These are phyloP conservation scores for Caenorhabditis wallacei DNA, from an alignment of 2,888 invertebrate species.

Conservation along the genomic window DNA sequence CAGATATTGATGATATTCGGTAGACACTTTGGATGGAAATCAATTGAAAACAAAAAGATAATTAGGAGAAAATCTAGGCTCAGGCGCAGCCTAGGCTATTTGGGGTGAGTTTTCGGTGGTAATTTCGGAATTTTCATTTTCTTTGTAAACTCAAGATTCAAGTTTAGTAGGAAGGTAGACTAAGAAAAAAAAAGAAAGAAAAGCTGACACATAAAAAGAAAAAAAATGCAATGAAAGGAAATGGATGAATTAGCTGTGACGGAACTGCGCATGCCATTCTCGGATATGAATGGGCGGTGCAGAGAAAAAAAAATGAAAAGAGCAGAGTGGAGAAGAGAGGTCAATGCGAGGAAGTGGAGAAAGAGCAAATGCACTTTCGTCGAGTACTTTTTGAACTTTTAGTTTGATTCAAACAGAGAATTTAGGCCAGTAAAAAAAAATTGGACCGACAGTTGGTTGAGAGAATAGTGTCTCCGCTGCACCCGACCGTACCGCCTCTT, in stretches of 20 bases:
- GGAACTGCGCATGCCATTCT: constrained; percentile 1
- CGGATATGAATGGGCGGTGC: constrained; percentile 23
- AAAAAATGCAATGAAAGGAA: constrained; percentile 3
- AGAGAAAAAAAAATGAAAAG: neutral
- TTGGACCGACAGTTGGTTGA: constrained; percentile 28
- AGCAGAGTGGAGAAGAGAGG: neutral
- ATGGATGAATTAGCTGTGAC: constrained; percentile 22
- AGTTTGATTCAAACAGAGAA: constrained; percentile 24
- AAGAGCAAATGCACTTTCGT: neutral
- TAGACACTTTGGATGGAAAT: too few species aligned
- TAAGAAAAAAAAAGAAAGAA: neutral
- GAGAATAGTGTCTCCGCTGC: constrained; percentile 19
- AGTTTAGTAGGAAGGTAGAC: too few species aligned
- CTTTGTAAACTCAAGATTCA: too few species aligned
- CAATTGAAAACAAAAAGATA: too few species aligned
- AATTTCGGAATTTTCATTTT: too few species aligned
- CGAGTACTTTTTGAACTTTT: constrained; percentile 44
- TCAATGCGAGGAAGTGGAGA: neutral
- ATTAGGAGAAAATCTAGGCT: too few species aligned
- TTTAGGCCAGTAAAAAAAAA: constrained; percentile 52
- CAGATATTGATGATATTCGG: too few species aligned
- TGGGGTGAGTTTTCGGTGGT: too few species aligned
- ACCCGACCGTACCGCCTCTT: constrained; percentile 60
- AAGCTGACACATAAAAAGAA: neutral
- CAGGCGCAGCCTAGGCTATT: too few species aligned